Conservation (phyloP, 2,888 invertebrate species). For the Andrena hattorfiana region DNA sequence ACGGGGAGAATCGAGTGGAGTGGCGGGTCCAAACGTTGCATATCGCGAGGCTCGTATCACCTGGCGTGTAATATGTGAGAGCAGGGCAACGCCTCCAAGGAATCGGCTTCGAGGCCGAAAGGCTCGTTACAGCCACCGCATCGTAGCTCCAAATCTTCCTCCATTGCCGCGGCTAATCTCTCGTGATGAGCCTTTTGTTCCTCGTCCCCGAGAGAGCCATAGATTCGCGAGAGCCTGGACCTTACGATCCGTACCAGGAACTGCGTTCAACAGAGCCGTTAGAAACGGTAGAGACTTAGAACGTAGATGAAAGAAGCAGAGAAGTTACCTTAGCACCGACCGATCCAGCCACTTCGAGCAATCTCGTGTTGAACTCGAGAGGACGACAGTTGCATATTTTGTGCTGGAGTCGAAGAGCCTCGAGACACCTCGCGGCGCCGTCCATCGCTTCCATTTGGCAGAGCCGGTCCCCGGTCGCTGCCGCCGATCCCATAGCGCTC, state of each 20-base stretch:
- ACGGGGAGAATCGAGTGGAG: background rate
- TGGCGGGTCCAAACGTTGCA: background rate
- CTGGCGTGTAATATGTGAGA: constrained; percentile 95
- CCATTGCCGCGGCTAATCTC: constrained; percentile 88
- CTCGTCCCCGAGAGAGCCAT: constrained; percentile 92
- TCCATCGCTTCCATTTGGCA: constrained; percentile 97
- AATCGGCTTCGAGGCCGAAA: constrained; percentile 90
- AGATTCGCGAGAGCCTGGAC: constrained; percentile 92
- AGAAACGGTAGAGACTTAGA: background rate
- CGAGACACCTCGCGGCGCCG: constrained; percentile 93
- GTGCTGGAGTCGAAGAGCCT: constrained; percentile 91
- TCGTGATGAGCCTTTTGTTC: constrained; percentile 92
- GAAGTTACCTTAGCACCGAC: constrained; percentile 92
- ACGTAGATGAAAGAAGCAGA: background rate
- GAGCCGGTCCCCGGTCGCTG: constrained; percentile 92
- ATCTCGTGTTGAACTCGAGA: constrained; percentile 93
- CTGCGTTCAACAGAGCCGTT: constrained; percentile 83
- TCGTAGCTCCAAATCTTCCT: constrained; percentile 90
- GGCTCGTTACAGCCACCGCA: constrained; percentile 94
- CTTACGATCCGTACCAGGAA: constrained; percentile 92
- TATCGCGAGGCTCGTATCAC: constrained; percentile 83
- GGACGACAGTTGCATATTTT: constrained; percentile 95
- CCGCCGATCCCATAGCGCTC: constrained; percentile 93
- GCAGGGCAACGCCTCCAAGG: constrained; percentile 93
- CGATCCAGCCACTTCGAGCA: constrained; percentile 93